Percentiles rank a stretch among this genome's conserved stretches.
These are phyloP conservation scores for Pseudococcus longispinus DNA, from an alignment of 2,888 invertebrate species.

Conservation along the genomic window DNA sequence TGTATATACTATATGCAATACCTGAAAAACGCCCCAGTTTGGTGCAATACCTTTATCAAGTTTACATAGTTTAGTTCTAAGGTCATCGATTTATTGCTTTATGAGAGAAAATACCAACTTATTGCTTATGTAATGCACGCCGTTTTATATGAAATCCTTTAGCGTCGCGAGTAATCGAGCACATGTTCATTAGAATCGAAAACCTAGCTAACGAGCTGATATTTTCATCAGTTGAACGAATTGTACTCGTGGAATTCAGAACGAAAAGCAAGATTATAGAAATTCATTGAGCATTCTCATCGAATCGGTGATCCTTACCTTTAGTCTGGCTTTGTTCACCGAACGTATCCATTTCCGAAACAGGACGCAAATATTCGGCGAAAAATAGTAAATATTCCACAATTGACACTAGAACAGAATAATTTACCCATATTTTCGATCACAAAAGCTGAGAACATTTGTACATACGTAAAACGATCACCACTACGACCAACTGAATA, in stretches of 20 bases:
- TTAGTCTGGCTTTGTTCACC: not conserved
- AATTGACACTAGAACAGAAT: not conserved
- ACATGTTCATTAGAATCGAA: not conserved
- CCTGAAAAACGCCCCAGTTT: slow-evolving; percentile 34
- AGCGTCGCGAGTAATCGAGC: not conserved
- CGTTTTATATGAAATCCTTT: not conserved
- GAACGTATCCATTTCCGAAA: not conserved
- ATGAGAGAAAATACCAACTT: not conserved
- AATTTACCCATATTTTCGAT: not conserved
- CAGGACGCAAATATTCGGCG: not conserved
- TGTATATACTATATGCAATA: slow-evolving; percentile 12
- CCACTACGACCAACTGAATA: not conserved
- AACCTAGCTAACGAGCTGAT: not conserved
- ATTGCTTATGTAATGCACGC: not conserved
- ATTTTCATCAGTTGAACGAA: not conserved
- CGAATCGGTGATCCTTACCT: not conserved
- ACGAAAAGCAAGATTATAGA: not conserved
- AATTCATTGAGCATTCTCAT: not conserved
- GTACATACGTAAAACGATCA: not conserved
- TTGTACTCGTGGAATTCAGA: not conserved
- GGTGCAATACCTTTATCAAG: not conserved
- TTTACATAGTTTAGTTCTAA: slow-evolving; percentile 24
- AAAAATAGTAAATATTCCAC: not conserved
- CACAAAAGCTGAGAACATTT: not conserved
- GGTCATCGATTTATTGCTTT: slow-evolving; percentile 27